These are phyloP conservation scores for Gopherus evgoodei DNA, from an alignment of 2,113 vertebrate species.

Conservation along the genomic window DNA sequence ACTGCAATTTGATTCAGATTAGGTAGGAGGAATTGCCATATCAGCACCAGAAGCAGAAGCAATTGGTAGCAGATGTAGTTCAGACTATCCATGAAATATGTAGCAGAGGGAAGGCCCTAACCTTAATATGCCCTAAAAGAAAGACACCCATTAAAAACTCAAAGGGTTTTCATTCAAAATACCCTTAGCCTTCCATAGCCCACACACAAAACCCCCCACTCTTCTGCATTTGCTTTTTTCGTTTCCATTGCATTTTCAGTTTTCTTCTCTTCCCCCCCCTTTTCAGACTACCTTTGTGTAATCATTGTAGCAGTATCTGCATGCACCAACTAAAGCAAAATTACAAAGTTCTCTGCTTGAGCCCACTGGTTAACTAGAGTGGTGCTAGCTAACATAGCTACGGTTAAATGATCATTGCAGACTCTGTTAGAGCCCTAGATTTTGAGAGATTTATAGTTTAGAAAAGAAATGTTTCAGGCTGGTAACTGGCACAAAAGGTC, in stretches of 20 bases:
- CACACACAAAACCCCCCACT: fast-evolving
- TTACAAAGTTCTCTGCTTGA: not conserved
- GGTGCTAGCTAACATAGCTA: not conserved
- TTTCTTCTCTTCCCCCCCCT: not conserved
- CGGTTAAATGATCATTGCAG: not conserved
- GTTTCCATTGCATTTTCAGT: not conserved
- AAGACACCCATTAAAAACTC: not conserved
- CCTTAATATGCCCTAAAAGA: not conserved
- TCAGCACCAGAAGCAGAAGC: not conserved
- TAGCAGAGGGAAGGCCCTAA: not conserved
- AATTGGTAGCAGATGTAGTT: not conserved
- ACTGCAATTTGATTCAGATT: not conserved
- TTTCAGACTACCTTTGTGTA: not conserved
- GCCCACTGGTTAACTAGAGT: fast-evolving
- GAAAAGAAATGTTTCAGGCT: conserved; percentile 29
- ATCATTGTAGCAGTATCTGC: not conserved
- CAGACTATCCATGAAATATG: not conserved
- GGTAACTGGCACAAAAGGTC: conserved; percentile 11
- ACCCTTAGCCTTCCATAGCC: not conserved
- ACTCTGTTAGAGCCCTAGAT: fast-evolving
- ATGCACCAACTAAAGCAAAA: not conserved
- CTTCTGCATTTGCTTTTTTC: conserved; percentile 5
- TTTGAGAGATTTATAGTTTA: not conserved
- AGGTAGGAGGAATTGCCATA: not conserved
- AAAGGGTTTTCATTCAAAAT: not conserved